Evolutionary conservation across 2,797 vertebrate genomes (phyloP).

Genomic region (Buphagus erythrorhynchus): DNA sequence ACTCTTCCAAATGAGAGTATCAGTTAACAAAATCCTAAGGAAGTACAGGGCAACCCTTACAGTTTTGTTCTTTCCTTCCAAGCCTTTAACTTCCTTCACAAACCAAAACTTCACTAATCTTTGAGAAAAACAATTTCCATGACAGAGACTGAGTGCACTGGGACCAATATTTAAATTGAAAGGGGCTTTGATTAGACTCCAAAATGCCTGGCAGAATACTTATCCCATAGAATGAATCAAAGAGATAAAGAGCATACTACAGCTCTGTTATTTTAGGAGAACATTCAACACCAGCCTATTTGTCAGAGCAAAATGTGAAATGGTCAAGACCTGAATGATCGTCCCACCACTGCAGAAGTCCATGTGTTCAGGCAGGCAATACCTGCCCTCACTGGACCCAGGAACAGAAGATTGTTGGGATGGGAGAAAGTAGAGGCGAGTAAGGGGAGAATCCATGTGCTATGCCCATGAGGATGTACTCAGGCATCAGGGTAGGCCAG

Average conservation of each 20-base stretch:
- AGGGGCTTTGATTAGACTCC: neutral
- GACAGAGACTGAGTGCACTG: neutral
- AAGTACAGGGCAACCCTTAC: neutral
- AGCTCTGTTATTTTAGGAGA: neutral
- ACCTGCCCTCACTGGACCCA: fast-evolving
- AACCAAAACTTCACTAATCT: neutral
- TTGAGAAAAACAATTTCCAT: neutral
- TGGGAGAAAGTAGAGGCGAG: neutral
- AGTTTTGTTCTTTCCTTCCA: neutral
- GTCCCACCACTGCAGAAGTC: neutral
- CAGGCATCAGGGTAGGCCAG: neutral
- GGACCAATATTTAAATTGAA: neutral
- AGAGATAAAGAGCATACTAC: neutral
- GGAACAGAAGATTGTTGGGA: neutral
- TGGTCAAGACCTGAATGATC: neutral
- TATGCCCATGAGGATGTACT: neutral
- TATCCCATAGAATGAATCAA: neutral
- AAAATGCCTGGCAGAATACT: neutral
- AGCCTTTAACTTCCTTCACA: neutral
- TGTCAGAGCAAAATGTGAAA: neutral
- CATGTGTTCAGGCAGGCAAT: neutral
- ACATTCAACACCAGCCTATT: neutral
- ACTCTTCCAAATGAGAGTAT: neutral
- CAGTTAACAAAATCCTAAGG: neutral
- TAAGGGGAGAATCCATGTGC: neutral